Evolutionary conservation across 1,140 invertebrate genomes (phyloP), one percentile per base, ranked within the genome.

Genomic region (Neuroterus valhalla): DNA sequence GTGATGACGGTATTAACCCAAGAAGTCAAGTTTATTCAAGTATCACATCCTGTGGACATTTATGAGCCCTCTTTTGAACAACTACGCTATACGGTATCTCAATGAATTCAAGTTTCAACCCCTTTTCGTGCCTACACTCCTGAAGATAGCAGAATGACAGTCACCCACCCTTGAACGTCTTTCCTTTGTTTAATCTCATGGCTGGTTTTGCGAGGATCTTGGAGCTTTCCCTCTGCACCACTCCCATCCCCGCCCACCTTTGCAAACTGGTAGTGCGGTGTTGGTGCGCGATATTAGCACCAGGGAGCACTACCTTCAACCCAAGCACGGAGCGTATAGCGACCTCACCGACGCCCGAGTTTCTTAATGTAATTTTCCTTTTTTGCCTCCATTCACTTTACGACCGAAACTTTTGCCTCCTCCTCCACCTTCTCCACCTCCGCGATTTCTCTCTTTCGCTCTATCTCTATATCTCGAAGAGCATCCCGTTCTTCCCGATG

Each of bases 311-410:
- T 82, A 81, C 70, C 69, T n/a, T n/a, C n/a, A n/a, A n/a, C n/a
- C n/a, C n/a, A n/a, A n/a, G n/a, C n/a, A n/a, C n/a, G n/a, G 75
- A 42, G 73, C 69, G n/a, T n/a, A n/a, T n/a, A n/a, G n/a, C n/a
- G n/a, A n/a, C n/a, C n/a, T n/a, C n/a, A n/a, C 55, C 77, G 82
- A 78, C 83, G 80, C 83, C 79, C 83, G 83, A 87, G 83, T 89
- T 87, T 89, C 85, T 86, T 87, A 88, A 88, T 89, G 86, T 89
- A 88, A 88, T 89, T 89, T 87, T 87, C 79, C 83, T 86, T 88
- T 87, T 87, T 86, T 85, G 80, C 84, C 81, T 88, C 83, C 83
- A 84, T 83, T 87, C 85, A 81, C 79, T 88, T 89, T 89, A 89
- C 86, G 87, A 88, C 79, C 84, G 70, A 88, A 88, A 88, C 82